Conservation (phyloP, 2,113 vertebrate genomes). For the Bolborhynchus lineola region DNA sequence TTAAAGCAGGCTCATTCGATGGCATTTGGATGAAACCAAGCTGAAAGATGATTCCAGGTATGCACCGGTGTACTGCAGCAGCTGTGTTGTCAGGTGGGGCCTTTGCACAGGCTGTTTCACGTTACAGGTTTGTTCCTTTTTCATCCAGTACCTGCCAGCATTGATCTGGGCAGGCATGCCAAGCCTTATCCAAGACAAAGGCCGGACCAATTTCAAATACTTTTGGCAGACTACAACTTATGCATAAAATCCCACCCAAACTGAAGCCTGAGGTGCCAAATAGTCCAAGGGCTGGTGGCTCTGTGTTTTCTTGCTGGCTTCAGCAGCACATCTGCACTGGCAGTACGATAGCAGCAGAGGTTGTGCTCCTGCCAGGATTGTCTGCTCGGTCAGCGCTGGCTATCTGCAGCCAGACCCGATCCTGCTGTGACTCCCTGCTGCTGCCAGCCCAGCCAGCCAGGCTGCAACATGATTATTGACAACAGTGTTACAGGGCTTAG, state of each 20-base stretch:
- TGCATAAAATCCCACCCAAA: neutral
- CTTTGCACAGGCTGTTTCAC: neutral
- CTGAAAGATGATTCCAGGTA: neutral
- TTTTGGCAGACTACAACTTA: neutral
- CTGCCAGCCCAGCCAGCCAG: neutral
- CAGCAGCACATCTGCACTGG: neutral
- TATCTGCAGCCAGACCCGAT: neutral
- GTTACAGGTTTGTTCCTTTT: too few species aligned
- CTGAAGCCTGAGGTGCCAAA: neutral
- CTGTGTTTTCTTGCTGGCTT: neutral
- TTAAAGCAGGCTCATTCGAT: fast-evolving
- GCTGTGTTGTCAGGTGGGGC: neutral
- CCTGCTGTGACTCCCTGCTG: neutral
- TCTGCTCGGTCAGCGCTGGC: neutral
- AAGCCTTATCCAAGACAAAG: neutral
- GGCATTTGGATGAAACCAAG: neutral
- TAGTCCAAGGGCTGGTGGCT: neutral
- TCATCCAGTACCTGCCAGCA: neutral
- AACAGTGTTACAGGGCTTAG: too few species aligned
- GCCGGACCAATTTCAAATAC: neutral
- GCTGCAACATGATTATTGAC: fast-evolving
- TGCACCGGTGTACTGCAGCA: neutral
- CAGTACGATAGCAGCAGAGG: neutral
- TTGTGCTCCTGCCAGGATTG: too few species aligned
- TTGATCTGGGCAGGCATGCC: too few species aligned